Base-by-base conservation (phyloP, 2,888 invertebrate genomes). In the Trisateles emortualis region DNA sequence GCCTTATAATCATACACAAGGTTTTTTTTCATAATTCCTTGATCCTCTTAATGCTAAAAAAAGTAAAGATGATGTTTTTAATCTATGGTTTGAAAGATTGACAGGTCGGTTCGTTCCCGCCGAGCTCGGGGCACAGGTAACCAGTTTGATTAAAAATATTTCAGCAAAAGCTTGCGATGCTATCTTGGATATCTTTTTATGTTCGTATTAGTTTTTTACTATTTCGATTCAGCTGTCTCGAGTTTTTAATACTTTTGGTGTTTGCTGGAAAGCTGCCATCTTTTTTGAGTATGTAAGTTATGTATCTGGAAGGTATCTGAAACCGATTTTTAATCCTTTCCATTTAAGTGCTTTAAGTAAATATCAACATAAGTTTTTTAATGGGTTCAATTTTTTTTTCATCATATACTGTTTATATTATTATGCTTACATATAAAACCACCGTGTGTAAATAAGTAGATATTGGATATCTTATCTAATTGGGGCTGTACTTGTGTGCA, bases 111-210 rank as follows among this genome's bases (percentile, higher is more conserved):
- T 80, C 79, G 83, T 79, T 77, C 82, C 81, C 78, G 81, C 79
- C 79, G 82, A 78, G 80, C 78, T 78, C 78, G 78, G 79, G 68
- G 69, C 69, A 83, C 92, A 91, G 92, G 92, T 92, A 90, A 87
- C 87, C 88, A 86, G 79, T 87, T 90, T 92, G 91, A 91, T 92
- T 92, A 91, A 90, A 90, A 90, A 90, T 89, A 87, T 90, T 91
- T 90, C 88, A 90, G 91, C 90, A 81, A 88, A 88, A 83, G 83
- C 70, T 61, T 36, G 58, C 64, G 84, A 83, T 84, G 69, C 70
- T 83, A 84, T 86, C 83, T 59, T 59, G 73, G 74, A 65, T 60
- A 66, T 58, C 55, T 78, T 75, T n/a, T 77, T 72, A 67, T 64
- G 46, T 64, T 61, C 51, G 42, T 67, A 60, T 70, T 76, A 59